Base-by-base conservation (phyloP, 2,888 invertebrate genomes). In the Drosophila anomalata region DNA sequence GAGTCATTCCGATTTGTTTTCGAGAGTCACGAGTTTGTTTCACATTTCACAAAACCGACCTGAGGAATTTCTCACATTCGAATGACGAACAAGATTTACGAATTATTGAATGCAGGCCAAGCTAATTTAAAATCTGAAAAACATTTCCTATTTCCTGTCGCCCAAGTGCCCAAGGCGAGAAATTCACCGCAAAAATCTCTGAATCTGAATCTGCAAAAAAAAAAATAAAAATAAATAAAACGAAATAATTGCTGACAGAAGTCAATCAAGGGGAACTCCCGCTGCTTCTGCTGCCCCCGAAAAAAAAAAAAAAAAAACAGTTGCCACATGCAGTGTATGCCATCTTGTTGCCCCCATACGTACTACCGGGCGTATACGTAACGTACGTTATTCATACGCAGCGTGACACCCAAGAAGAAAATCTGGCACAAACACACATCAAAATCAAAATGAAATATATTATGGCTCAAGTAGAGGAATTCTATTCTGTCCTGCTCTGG, bases 101-200 rank as follows among this genome's bases (percentile, higher is more conserved):
- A n/a, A 44, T 44, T 53, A 56, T 55, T 61, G 53, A 58, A 47
- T 55, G 54, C 62, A 74, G 58, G 63, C 55, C 57, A 41, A 75
- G 70, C 85, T 78, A 86, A 87, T 87, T 86, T 76, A 78, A 78
- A 78, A 79, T 84, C 72, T 86, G 80, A 85, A 80, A 76, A 88
- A 74, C 88, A 86, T 85, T 85, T 85, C 84, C 88, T 75, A 83
- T 80, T 85, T 88, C 87, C 88, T 86, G 86, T 76, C 61, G 65
- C 46, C 46, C 59, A 50, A 39, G 26, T 47, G 48, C 72, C 62
- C 54, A 48, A 71, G 44, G 36, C 26, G 33, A 52, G 17, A 17
- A 17, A 58, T 41, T 41, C 29, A 57, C 47, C 26, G 42, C 56
- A 48, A 46, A 26, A 41, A 22, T 29, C 29, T 29, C 29, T 26